Conservation (phyloP, 2,888 invertebrate species). For the Epistrophe grossulariae region DNA sequence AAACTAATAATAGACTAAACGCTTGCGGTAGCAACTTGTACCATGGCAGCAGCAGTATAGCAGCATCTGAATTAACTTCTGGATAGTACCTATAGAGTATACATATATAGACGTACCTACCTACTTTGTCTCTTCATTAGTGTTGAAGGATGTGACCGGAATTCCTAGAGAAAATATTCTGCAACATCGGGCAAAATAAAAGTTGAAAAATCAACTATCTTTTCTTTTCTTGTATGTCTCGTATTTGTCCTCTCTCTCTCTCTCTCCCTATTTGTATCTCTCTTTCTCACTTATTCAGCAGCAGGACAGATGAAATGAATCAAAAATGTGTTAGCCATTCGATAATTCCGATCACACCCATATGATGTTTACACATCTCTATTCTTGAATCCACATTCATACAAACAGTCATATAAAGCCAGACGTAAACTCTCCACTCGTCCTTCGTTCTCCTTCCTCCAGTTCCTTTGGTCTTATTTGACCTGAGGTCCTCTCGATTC, state of each 20-base stretch:
- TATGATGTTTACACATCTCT: conserved; percentile 38
- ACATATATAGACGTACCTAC: background rate
- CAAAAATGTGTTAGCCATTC: conserved; percentile 71
- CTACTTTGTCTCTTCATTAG: conserved; percentile 74
- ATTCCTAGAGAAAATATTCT: conserved; percentile 55
- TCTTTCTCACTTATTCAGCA: background rate
- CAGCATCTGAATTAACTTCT: conserved; percentile 66
- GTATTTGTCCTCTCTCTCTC: background rate
- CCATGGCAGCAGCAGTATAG: background rate
- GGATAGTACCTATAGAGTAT: background rate
- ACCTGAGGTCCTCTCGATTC: conserved; percentile 61
- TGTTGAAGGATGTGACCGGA: conserved; percentile 73
- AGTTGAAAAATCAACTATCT: conserved; percentile 62
- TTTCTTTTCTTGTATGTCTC: background rate
- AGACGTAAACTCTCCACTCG: conserved; percentile 4
- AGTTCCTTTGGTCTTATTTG: conserved; percentile 6
- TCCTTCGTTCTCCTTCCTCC: background rate
- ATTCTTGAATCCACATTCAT: conserved; percentile 3
- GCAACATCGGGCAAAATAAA: conserved; percentile 39
- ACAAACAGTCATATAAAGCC: background rate
- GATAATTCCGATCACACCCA: conserved; percentile 74
- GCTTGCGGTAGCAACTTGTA: conserved; percentile 43
- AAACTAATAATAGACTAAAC: conserved; percentile 54
- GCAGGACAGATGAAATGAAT: conserved; percentile 71
- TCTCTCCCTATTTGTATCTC: background rate